Conservation (phyloP, 2,888 invertebrate genomes). For the Habroteleia sp. region DNA sequence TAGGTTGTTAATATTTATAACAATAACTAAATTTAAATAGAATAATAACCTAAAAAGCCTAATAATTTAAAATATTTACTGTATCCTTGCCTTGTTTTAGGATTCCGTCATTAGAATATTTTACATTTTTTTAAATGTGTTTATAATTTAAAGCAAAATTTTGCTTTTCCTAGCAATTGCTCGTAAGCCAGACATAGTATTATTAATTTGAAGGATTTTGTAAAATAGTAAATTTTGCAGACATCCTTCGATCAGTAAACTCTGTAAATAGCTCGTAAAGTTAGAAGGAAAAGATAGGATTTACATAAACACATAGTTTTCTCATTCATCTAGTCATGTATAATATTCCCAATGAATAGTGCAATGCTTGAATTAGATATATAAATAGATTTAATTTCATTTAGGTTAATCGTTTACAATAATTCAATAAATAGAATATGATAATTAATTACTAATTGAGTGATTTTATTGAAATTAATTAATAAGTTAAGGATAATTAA, state of each 20-base stretch:
- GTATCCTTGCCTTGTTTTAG: conserved; percentile 26
- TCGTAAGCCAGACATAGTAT: conserved; percentile 39
- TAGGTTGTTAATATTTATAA: conserved; percentile 27
- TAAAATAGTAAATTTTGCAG: conserved; percentile 14
- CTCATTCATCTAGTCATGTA: conserved; percentile 50
- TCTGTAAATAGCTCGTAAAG: conserved; percentile 41
- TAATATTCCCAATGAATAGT: conserved; percentile 18
- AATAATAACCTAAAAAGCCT: conserved; percentile 1
- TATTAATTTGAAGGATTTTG: conserved; percentile 45
- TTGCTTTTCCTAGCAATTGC: conserved; percentile 22
- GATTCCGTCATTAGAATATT: conserved; percentile 20
- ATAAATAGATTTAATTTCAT: too few relatives aligned
- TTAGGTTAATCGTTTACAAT: too few relatives aligned
- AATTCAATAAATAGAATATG: conserved; percentile 7
- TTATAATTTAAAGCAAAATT: conserved; percentile 4
- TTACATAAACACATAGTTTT: conserved; percentile 24
- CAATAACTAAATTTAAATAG: conserved; percentile 9
- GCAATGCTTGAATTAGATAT: conserved; percentile 30
- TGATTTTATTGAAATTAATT: too few relatives aligned
- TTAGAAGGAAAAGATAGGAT: conserved; percentile 12
- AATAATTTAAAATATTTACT: conserved; percentile 7
- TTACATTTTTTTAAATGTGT: conserved; percentile 5
- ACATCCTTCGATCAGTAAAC: conserved; percentile 28
- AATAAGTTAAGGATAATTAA: too few relatives aligned
- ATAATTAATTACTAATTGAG: too few relatives aligned